These are phyloP conservation scores for Kuschelorhynchus macadamiae DNA, from an alignment of 2,888 invertebrate species.

Conservation along the genomic window DNA sequence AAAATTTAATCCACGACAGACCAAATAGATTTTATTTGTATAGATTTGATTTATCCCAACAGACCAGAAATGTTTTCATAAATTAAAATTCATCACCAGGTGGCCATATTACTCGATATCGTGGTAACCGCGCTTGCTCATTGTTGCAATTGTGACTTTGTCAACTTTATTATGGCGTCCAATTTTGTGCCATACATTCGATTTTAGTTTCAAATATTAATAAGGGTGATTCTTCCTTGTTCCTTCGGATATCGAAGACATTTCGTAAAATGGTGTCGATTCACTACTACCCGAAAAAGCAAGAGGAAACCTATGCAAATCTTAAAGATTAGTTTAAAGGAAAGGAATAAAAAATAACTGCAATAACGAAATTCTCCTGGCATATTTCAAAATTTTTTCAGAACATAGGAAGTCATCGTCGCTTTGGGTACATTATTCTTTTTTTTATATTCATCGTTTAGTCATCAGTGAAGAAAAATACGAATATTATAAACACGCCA, in stretches of 20 bases:
- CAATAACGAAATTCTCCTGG: slow-evolving; percentile 6
- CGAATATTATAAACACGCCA: background rate
- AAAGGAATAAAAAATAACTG: slow-evolving; percentile 13
- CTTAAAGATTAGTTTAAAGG: slow-evolving; percentile 6
- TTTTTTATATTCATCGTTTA: background rate
- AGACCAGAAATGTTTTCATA: background rate
- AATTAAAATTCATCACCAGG: no score
- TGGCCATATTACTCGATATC: no score
- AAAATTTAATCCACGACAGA: no score
- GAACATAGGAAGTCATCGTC: background rate
- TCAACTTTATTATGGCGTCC: no score
- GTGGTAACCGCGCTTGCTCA: no score
- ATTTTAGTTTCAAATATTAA: background rate
- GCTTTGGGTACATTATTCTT: slow-evolving; percentile 4
- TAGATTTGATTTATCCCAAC: no score
- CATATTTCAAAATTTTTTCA: slow-evolving; percentile 2
- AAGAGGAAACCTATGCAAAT: slow-evolving; percentile 1
- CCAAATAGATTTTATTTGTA: no score
- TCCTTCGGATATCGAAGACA: slow-evolving; percentile 3
- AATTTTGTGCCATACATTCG: no score
- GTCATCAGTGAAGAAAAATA: slow-evolving; percentile 13
- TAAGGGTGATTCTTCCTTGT: background rate
- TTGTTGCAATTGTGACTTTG: no score
- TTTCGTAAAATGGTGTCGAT: background rate
- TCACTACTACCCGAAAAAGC: background rate